Base-by-base conservation (phyloP, 2,888 invertebrate species). In the Taphrorychus bicolor region DNA sequence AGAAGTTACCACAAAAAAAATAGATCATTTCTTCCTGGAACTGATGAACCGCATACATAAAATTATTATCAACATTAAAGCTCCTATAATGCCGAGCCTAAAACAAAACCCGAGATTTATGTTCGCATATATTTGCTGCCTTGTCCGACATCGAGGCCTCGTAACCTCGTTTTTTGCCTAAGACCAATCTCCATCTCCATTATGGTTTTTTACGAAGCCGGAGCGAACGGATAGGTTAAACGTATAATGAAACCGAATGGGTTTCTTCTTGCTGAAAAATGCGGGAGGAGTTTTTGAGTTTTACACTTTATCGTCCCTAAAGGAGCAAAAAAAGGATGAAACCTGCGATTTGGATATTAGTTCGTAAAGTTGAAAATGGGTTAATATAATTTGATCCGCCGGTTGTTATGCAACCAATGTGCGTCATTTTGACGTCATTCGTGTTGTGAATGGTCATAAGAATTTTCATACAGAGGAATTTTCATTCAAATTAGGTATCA, bases 151-250 rank as follows among this genome's bases (percentile, higher is more conserved):
- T 52, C 66, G 56, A 66, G 61, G 66, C 66, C 60, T 61, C 41
- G 57, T 66, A 58, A 62, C 67, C 67, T 62, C 58, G 62, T 42
- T 62, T 42, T 62, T 62, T 40, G 62, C 52, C 22, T 32, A 22
- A 62, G 67, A 62, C 57, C 67, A 67, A 67, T 67, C 67, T 59
- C 62, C 58, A 59, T 61, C 56, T 51, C 60, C 58, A 62, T 62
- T 67, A 61, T 54, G 56, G 24, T 59, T 59, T 59, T 52, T 59
- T 65, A 58, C 57, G 63, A 64, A 64, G 58, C 52, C 51, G 22
- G 42, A 64, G 51, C 63, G 58, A 64, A 5, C 57, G 62, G 21
- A 62, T 62, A 61, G 61, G 61, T 61, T 61, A 45, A 54, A 45
- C 54, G 16, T 7, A 41, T 61, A 61, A 61, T 61, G 54, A 61